Conservation (phyloP, 2,113 vertebrate genomes). For the Peromyscus maniculatus region DNA sequence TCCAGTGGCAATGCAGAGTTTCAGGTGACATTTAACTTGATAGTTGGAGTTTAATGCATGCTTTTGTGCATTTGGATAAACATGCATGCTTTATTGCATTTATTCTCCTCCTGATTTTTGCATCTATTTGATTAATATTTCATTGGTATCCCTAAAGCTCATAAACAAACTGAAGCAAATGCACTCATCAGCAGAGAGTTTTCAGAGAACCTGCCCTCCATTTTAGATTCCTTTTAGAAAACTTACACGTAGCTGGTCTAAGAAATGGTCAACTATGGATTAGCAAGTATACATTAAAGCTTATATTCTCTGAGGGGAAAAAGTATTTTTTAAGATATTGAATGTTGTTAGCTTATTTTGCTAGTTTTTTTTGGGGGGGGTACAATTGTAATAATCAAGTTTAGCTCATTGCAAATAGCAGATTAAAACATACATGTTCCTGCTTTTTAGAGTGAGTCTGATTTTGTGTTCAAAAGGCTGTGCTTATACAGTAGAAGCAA, state of each 20-base stretch:
- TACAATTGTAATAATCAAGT: constrained; percentile 39
- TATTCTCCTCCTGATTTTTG: neutral
- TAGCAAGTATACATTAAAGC: neutral
- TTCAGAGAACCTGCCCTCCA: neutral
- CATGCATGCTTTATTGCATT: neutral
- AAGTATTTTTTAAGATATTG: neutral
- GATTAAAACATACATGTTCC: constrained; percentile 56
- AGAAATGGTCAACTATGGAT: neutral
- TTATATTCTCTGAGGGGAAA: neutral
- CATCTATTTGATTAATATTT: constrained; percentile 43
- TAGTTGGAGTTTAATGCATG: neutral
- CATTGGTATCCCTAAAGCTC: constrained; percentile 11
- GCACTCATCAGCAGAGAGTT: neutral
- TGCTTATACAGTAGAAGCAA: constrained; percentile 14
- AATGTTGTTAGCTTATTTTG: neutral
- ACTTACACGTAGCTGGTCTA: neutral
- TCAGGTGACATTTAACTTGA: neutral
- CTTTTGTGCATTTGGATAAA: neutral
- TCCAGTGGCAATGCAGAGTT: neutral
- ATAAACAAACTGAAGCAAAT: neutral
- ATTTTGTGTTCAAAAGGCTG: constrained; percentile 59
- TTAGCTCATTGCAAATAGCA: constrained; percentile 56
- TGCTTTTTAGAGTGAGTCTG: constrained; percentile 43
- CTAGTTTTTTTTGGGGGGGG: constrained; percentile 12
- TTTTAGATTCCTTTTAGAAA: constrained; percentile 6